Base-by-base conservation (phyloP, 2,797 vertebrate genomes). In the Paratrypauchen microcephalus region DNA sequence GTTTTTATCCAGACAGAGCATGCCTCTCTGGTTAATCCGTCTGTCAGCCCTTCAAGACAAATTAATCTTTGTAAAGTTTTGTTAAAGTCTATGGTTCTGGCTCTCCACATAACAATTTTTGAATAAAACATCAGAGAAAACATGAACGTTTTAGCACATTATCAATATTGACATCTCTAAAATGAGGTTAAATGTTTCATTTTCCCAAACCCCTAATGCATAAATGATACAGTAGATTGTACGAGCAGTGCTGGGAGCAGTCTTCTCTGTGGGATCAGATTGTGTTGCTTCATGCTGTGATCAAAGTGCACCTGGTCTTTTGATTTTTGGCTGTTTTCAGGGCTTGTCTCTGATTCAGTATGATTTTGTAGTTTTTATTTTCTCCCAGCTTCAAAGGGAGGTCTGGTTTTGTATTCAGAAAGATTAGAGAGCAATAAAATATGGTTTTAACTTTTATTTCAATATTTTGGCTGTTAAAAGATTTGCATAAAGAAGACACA, bases 311-410 rank as follows among this genome's bases (percentile, higher is more conserved):
- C 56, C 54, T 68, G 28, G 13, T 61, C 54, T 60, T 75, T 72
- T 80, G 68, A 75, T 75, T 67, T 80, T 72, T 69, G 47, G 60
- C 64, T 74, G 19, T 75, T n/a, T 68, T 64, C 47, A 64, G 64
- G 69, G 65, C 59, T 45, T 21, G 62, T 19, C 66, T 62, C 69
- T 68, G 18, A 75, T 73, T 72, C 28, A 6, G 1, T 62, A 19
- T 39, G 6, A 66, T 68, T 56, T 73, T 71, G 65, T 50, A 74
- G 71, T 79, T 81, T 67, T 66, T 71, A 84, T 89, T 83, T 79
- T 76, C 73, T 66, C 76, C 48, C 47, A 70, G 66, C 68, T 73
- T 85, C 69, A 73, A 74, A 61, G 54, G 28, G 50, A 48, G 28
- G 70, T 79, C 71, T 41, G 60, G 12, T 45, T 39, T 45, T 65